phyloP scores from a whole-genome alignment of 1,140 invertebrate species.

The Pinna nobilis region DNA sequence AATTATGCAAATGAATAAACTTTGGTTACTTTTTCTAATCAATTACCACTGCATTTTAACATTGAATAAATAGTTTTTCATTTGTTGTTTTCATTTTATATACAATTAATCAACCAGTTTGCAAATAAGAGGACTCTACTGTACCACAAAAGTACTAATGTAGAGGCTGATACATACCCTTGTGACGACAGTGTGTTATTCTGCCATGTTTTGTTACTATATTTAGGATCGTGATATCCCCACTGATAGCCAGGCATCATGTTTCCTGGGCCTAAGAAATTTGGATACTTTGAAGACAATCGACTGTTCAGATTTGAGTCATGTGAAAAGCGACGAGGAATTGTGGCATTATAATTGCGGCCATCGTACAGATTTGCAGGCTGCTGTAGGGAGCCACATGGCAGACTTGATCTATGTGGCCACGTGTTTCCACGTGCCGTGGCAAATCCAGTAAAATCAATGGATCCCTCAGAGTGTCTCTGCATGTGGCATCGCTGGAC shows the following conservation, averaged over 20 bases:
- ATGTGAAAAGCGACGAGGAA: conserved; percentile 37
- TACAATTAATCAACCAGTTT: neutral
- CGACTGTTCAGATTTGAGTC: conserved; percentile 9
- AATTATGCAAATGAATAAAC: no score
- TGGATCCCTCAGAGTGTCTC: conserved; percentile 62
- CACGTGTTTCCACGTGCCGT: conserved; percentile 53
- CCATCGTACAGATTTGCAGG: conserved; percentile 22
- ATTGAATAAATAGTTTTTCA: no score
- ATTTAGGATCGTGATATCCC: conserved; percentile 26
- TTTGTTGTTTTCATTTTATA: no score
- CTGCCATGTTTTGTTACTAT: conserved; percentile 36
- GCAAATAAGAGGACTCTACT: neutral
- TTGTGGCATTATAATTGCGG: neutral
- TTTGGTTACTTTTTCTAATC: no score
- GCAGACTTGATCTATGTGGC: conserved; percentile 63
- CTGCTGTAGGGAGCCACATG: conserved; percentile 45
- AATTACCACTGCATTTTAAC: no score
- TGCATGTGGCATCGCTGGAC: conserved; percentile 51
- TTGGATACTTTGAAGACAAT: conserved; percentile 21
- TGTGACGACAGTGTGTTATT: conserved; percentile 23
- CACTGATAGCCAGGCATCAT: conserved; percentile 3
- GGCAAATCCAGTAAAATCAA: conserved; percentile 51
- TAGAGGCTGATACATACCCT: neutral
- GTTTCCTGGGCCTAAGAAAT: conserved; percentile 3
- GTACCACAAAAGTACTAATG: neutral